Evolutionary conservation across 1,140 invertebrate genomes (phyloP).

Genomic region (Diprion similis): DNA sequence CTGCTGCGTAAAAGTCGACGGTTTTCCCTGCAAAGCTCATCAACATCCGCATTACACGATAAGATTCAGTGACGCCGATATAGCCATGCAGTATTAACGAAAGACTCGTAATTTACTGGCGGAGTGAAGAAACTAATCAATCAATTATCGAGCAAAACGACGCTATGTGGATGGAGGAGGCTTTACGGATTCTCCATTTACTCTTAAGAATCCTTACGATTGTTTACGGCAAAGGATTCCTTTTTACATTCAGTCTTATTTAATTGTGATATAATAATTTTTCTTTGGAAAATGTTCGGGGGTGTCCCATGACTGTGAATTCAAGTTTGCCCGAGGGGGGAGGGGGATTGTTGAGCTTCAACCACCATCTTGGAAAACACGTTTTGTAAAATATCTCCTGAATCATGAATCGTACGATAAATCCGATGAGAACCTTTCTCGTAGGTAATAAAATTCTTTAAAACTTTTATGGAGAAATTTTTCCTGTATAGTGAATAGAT

Average conservation of each 20-base stretch:
- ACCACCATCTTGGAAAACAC: no score
- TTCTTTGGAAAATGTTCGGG: no score
- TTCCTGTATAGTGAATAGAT: no score
- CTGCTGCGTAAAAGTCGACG: constrained; percentile 43
- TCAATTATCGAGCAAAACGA: not conserved
- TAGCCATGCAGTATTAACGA: constrained; percentile 32
- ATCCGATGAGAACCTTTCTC: no score
- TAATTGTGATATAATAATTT: no score
- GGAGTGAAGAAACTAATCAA: not conserved
- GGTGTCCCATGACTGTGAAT: no score
- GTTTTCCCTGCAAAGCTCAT: constrained; percentile 39
- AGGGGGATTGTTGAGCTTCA: no score
- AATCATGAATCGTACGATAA: no score
- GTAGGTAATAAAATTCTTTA: no score
- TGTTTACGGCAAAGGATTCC: not conserved
- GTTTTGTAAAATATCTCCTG: no score
- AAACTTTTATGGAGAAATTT: no score
- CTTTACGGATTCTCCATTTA: not conserved
- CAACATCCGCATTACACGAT: constrained; percentile 22
- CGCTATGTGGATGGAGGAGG: not conserved
- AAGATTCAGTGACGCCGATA: constrained; percentile 33
- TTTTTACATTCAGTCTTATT: not conserved
- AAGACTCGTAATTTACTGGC: not conserved
- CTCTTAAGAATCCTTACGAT: not conserved
- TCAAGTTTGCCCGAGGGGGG: no score